Percentiles rank a stretch among this genome's conserved stretches.
Conservation (phyloP, 92 coral and sea anemone species). For the Zoanthus sansibaricus region DNA sequence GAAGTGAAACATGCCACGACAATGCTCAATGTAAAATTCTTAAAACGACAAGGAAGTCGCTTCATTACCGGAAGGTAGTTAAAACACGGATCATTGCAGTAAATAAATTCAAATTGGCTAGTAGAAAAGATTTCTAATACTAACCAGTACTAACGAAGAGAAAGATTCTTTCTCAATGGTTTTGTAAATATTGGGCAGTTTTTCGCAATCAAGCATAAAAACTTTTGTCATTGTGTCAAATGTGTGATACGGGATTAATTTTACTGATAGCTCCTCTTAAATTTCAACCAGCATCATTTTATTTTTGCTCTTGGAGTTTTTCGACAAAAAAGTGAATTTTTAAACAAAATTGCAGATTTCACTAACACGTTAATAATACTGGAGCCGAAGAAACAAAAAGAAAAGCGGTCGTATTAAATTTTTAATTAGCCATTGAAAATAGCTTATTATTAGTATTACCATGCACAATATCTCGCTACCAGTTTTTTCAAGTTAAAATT, state of each 20-base stretch:
- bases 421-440: conserved; percentile 35
- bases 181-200: conserved; percentile 8
- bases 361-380: not conserved
- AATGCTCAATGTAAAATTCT: not conserved
- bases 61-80: not conserved
- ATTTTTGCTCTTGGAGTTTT: not conserved
- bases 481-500: not conserved
- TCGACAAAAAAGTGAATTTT: not conserved
- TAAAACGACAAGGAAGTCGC: not conserved
- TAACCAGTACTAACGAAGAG: not conserved
- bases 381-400: conserved; percentile 15
- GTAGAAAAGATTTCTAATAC: not conserved
- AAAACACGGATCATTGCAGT: not conserved
- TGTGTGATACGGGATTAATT: not conserved
- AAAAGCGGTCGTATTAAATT: conserved; percentile 25
- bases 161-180: not conserved
- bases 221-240: not conserved
- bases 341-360: not conserved
- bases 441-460: not conserved
- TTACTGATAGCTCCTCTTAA: not conserved
- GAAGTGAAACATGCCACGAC: not conserved
- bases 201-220: not conserved
- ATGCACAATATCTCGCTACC: not conserved
- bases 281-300: not conserved
- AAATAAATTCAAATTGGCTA: not conserved